A percentile compares a stretch with the other conserved stretches of the same genome.
Conservation (phyloP, 2,113 vertebrate species). For the Upupa epops region DNA sequence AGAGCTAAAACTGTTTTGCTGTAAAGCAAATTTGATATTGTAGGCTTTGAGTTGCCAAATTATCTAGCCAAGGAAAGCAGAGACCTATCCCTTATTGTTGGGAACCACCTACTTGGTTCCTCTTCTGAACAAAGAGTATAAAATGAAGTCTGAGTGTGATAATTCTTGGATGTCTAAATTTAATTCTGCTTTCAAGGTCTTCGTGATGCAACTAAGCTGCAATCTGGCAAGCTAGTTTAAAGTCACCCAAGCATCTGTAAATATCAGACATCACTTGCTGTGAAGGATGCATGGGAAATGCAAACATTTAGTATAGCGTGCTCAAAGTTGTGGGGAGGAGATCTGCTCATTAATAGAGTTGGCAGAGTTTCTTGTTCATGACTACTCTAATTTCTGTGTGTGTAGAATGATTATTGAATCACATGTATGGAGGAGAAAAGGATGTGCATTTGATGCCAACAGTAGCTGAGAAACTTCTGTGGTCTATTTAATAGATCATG, state of each 20-base stretch:
- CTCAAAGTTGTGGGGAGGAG: not conserved
- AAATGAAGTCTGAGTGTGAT: not conserved
- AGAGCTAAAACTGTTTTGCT: constrained; percentile 28
- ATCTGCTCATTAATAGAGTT: not conserved
- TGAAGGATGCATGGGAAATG: not conserved
- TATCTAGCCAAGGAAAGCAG: constrained; percentile 39
- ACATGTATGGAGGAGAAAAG: not conserved
- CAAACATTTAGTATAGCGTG: not conserved
- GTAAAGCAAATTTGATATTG: constrained; percentile 21
- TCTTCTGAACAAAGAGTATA: not conserved
- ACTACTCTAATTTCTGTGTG: not conserved
- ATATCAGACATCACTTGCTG: not conserved
- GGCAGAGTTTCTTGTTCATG: not conserved
- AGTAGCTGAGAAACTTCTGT: not conserved
- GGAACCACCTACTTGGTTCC: constrained; percentile 21
- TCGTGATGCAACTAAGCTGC: not conserved
- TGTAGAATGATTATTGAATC: not conserved
- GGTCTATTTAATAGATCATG: not conserved
- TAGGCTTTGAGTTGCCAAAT: constrained; percentile 1
- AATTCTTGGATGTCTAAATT: not conserved
- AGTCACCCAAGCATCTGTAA: not conserved
- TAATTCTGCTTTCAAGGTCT: not conserved
- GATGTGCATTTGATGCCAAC: not conserved
- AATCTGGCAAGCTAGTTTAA: not conserved
- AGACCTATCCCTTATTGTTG: not conserved